Conservation (phyloP, 2,797 vertebrate genomes). For the Poecilia wingei region DNA sequence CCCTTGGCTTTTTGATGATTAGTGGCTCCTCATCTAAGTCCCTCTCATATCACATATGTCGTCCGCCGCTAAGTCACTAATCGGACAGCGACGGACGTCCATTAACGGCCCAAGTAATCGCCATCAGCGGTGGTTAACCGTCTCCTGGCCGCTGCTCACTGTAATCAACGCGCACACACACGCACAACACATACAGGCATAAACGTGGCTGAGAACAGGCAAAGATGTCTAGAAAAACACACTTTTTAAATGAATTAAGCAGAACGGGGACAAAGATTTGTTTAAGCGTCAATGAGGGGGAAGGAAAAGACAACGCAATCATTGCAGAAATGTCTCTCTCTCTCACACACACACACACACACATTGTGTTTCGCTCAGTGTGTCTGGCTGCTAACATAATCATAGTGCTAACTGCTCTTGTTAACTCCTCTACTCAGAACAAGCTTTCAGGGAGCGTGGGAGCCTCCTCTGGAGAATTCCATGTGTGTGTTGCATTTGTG, state of each 20-base stretch:
- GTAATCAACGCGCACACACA: slow-evolving; percentile 60
- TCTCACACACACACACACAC: slow-evolving; percentile 22
- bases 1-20: slow-evolving; percentile 81
- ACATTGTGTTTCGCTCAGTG: slow-evolving; percentile 60
- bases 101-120: slow-evolving; percentile 77
- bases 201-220: slow-evolving; percentile 51
- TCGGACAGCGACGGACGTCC: slow-evolving; percentile 69
- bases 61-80: slow-evolving; percentile 77
- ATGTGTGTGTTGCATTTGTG: slow-evolving; percentile 33
- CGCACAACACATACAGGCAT: background rate
- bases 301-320: slow-evolving; percentile 55
- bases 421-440: slow-evolving; percentile 76
- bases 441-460: slow-evolving; percentile 75
- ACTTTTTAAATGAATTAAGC: slow-evolving; percentile 50
- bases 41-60: slow-evolving; percentile 80
- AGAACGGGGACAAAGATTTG: slow-evolving; percentile 57
- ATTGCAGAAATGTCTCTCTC: slow-evolving; percentile 48
- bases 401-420: slow-evolving; percentile 77
- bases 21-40: slow-evolving; percentile 77
- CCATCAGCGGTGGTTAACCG: slow-evolving; percentile 67
- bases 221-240: slow-evolving; percentile 13
- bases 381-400: slow-evolving; percentile 74
- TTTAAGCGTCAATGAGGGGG: slow-evolving; percentile 29
- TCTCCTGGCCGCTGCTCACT: slow-evolving; percentile 59
- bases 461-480: slow-evolving; percentile 74